Percentiles rank a stretch among this genome's conserved stretches.
phyloP scores from a whole-genome alignment of 2,888 invertebrate genomes.

The Limnephilus auricula region DNA sequence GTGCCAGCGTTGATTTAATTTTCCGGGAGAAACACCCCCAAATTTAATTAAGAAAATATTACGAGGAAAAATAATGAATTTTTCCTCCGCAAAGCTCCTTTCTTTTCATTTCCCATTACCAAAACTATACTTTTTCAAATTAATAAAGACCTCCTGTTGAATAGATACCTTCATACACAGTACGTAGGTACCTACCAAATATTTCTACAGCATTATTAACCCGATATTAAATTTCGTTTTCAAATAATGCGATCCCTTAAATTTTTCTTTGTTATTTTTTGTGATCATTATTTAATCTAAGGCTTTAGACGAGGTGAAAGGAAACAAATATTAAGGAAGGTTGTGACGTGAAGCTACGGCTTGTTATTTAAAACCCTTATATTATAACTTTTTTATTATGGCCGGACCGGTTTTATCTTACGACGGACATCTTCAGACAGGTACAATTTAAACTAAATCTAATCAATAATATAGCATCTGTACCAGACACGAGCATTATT shows the following conservation, averaged over 20 bases:
- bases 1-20: slow-evolving; percentile 28
- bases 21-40: slow-evolving; percentile 24
- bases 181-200: not conserved
- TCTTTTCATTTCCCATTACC: slow-evolving; percentile 26
- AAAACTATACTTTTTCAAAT: slow-evolving; percentile 34
- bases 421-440: too few relatives aligned
- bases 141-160: slow-evolving; percentile 27
- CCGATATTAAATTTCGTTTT: not conserved
- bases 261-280: not conserved
- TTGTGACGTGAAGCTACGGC: not conserved
- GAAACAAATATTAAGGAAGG: not conserved
- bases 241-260: not conserved
- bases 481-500: too few relatives aligned
- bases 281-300: not conserved
- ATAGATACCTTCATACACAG: not conserved
- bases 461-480: too few relatives aligned
- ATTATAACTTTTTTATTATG: too few relatives aligned
- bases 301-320: not conserved
- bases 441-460: too few relatives aligned
- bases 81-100: not conserved
- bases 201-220: not conserved
- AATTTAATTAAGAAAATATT: slow-evolving; percentile 49
- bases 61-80: slow-evolving; percentile 43
- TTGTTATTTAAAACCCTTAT: not conserved
- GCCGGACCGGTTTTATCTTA: too few relatives aligned